Percentiles rank a stretch among this genome's conserved stretches.
phyloP scores from a whole-genome alignment of 2,888 invertebrate species.

The Andrena hattorfiana region DNA sequence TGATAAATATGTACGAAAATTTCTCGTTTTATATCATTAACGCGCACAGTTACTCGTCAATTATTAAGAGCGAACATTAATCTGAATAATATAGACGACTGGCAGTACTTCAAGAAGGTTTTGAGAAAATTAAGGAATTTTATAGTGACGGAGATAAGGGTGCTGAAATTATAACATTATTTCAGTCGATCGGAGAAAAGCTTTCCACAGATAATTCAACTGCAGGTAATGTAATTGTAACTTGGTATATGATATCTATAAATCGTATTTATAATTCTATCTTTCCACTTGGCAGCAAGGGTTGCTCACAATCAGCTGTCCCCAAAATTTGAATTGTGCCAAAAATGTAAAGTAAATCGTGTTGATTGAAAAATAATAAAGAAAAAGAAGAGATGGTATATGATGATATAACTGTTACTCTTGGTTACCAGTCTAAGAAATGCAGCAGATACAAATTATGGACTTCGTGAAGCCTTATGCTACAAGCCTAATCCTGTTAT shows the following conservation, averaged over 20 bases:
- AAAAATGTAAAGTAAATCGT: slow-evolving; percentile 68
- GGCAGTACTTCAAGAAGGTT: slow-evolving; percentile 55
- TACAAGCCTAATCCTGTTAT: slow-evolving; percentile 71
- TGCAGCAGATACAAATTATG: slow-evolving; percentile 59
- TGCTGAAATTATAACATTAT: slow-evolving; percentile 52
- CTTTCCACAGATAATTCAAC: slow-evolving; percentile 58
- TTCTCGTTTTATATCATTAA: neutral
- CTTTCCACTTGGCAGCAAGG: neutral
- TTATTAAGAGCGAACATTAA: neutral
- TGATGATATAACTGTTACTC: neutral
- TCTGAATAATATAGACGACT: slow-evolving; percentile 60
- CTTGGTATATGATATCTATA: too few species aligned
- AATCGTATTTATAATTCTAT: slow-evolving; percentile 1
- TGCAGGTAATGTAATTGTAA: slow-evolving; percentile 26
- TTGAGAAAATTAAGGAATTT: slow-evolving; percentile 62
- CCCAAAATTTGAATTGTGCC: slow-evolving; percentile 56
- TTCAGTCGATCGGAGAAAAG: slow-evolving; percentile 64
- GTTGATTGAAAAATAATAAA: slow-evolving; percentile 61
- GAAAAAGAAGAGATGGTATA: neutral
- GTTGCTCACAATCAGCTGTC: neutral
- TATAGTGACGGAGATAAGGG: slow-evolving; percentile 57
- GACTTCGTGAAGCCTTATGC: slow-evolving; percentile 73
- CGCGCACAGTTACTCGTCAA: neutral
- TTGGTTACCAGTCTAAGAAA: slow-evolving; percentile 43
- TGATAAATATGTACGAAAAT: slow-evolving; percentile 67